Evolutionary conservation across 2,888 invertebrate genomes (phyloP), one percentile per base, ranked within the genome.

Genomic region (Lepeophtheirus nordmannii): DNA sequence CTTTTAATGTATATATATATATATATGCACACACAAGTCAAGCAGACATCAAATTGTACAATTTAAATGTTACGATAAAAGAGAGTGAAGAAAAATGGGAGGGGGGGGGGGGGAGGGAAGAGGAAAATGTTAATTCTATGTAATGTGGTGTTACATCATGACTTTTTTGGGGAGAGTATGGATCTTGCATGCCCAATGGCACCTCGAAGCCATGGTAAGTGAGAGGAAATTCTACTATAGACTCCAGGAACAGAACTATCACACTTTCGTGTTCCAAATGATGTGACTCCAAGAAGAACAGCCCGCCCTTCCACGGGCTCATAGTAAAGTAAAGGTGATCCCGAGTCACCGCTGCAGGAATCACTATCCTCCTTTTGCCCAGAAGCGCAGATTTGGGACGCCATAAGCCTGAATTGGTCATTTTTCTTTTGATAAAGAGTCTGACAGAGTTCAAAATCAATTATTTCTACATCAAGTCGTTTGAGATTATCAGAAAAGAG

Each of bases 191-290:
- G 53, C 2, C 3, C 14, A 5, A 46, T 46, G 53, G 53, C 53
- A 46, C 5, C n/a, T 46, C 53, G n/a, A 5, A 46, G 14, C 63
- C 63, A 63, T 30, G 41, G 23, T 11, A 53, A 30, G 37, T 23
- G 53, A 14, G 20, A n/a, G 8, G 46, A 22, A 20, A 63, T 30
- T 23, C 17, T 22, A n/a, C 46, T 63, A 38, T 63, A 63, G 14
- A 63, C 56, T 8, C 56, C 63, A 23, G 63, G 63, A 8, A 63
- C 63, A 20, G 23, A 30, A 30, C 63, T 63, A 22, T 63, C 63
- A 37, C 63, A 63, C 38, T 53, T 53, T n/a, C 23, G 12, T n/a
- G 63, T 63, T n/a, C 63, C 63, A 53, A 63, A 63, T 9, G 63
- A 63, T 12, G 63, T 63, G 9, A 63, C 23, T 30, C 63, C 63